phyloP scores from a whole-genome alignment of 2,113 vertebrate species.

The Tursiops truncatus region DNA sequence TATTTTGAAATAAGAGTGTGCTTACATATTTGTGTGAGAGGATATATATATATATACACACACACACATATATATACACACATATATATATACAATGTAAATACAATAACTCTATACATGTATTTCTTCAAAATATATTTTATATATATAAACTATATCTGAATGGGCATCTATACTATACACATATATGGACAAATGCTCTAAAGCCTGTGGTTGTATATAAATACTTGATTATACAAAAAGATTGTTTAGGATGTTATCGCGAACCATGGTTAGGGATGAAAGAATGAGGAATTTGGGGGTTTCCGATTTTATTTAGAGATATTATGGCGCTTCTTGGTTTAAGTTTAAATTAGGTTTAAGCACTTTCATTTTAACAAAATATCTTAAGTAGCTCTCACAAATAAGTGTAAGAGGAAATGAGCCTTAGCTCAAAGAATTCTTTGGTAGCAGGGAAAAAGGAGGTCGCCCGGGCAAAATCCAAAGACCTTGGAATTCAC shows the following conservation, averaged over 20 bases:
- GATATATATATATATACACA: neutral
- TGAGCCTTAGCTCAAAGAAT: neutral
- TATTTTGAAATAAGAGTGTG: slow-evolving; percentile 35
- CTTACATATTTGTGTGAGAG: neutral
- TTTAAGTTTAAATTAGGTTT: slow-evolving; percentile 32
- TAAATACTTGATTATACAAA: neutral
- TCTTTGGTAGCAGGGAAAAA: neutral
- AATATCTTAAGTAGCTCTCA: neutral
- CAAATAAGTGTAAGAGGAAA: slow-evolving; percentile 16
- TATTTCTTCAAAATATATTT: neutral
- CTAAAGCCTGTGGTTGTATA: neutral
- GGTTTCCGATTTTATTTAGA: slow-evolving; percentile 44
- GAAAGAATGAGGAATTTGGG: slow-evolving; percentile 6
- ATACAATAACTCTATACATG: neutral
- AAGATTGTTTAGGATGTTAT: neutral
- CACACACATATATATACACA: neutral
- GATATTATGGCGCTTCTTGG: neutral
- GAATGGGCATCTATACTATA: neutral
- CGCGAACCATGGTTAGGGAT: neutral
- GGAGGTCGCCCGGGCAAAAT: neutral
- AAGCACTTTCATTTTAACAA: neutral
- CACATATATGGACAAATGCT: neutral
- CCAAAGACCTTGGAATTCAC: neutral
- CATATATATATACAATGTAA: neutral
- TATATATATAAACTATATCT: neutral